phyloP scores from a whole-genome alignment of 1,140 invertebrate species.

The Arion vulgaris region DNA sequence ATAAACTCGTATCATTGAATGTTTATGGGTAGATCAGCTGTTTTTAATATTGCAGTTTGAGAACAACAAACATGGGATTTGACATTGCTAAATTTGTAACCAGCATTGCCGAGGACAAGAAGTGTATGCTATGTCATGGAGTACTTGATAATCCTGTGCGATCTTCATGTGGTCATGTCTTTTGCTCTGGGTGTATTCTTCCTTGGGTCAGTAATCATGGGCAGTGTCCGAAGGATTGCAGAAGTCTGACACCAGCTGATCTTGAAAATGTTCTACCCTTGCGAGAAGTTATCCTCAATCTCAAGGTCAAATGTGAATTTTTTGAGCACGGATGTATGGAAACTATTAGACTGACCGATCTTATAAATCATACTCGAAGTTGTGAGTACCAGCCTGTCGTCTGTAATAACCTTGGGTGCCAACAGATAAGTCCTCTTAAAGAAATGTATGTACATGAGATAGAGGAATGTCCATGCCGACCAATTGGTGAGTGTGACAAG shows the following conservation, averaged over 20 bases:
- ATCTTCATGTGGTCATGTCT: conserved; percentile 58
- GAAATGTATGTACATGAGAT: conserved; percentile 50
- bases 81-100: conserved; percentile 56
- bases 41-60: too few species aligned
- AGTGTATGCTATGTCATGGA: conserved; percentile 53
- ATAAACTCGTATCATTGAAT: too few species aligned
- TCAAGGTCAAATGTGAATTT: conserved; percentile 56
- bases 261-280: conserved; percentile 52
- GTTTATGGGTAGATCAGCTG: too few species aligned
- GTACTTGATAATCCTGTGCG: conserved; percentile 58
- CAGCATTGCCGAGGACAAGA: conserved; percentile 52
- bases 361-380: conserved; percentile 44
- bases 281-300: conserved; percentile 51
- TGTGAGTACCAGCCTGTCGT: conserved; percentile 50
- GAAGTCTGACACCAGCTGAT: conserved; percentile 46
- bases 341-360: conserved; percentile 46
- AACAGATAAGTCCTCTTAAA: conserved; percentile 27
- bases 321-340: conserved; percentile 46
- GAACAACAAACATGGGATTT: conserved; percentile 52
- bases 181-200: conserved; percentile 58
- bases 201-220: conserved; percentile 55
- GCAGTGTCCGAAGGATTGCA: conserved; percentile 53
- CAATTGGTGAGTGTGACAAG: conserved; percentile 50
- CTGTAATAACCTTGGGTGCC: conserved; percentile 51
- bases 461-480: conserved; percentile 44